Evolutionary conservation across 2,113 vertebrate species (phyloP).

Genomic region (Melozone crissalis): DNA sequence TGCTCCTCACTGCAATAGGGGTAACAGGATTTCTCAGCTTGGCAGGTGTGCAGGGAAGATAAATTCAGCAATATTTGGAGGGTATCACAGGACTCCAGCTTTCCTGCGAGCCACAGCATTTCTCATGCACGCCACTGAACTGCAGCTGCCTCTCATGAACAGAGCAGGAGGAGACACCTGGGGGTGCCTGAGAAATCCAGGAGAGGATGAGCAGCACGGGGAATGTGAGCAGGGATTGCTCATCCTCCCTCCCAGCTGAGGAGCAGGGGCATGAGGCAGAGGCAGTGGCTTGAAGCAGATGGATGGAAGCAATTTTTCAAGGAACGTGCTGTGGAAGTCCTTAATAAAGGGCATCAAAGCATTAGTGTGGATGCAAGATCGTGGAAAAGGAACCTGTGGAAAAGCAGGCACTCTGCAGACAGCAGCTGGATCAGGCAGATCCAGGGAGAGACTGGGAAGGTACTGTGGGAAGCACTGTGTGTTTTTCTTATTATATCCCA

Average conservation of each 20-base stretch:
- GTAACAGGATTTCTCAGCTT: neutral
- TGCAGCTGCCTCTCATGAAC: neutral
- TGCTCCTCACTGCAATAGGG: neutral
- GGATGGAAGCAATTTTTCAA: neutral
- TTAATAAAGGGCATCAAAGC: neutral
- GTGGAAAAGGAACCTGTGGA: neutral
- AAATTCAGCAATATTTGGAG: neutral
- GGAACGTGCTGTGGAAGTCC: neutral
- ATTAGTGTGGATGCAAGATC: neutral
- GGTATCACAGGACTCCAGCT: neutral
- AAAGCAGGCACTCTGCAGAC: neutral
- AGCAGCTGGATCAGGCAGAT: neutral
- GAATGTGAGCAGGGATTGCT: neutral
- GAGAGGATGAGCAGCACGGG: neutral
- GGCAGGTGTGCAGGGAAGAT: neutral
- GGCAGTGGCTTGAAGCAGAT: neutral
- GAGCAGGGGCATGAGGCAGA: neutral
- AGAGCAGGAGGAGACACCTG: neutral
- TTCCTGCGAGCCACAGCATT: neutral
- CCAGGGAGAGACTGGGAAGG: neutral
- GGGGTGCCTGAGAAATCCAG: neutral
- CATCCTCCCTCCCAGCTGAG: neutral
- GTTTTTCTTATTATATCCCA: neutral
- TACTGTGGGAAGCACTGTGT: neutral
- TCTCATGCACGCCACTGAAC: neutral